Evolutionary conservation across 2,113 vertebrate genomes (phyloP).

Genomic region (Anoura caudifer): DNA sequence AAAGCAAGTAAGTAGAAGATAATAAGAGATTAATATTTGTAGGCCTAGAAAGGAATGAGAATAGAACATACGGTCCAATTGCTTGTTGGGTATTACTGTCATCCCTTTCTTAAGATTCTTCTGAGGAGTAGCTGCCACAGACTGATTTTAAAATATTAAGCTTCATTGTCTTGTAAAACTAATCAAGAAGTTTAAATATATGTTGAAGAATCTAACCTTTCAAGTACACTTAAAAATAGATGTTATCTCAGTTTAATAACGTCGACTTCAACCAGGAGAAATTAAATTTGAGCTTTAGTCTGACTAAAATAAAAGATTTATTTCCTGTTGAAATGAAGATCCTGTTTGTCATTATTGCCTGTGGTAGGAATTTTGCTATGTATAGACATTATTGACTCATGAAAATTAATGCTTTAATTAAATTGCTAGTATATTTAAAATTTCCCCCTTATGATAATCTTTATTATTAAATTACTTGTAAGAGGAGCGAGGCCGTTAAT

Average conservation of each 20-base stretch:
- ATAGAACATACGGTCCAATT: not conserved
- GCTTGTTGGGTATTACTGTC: not conserved
- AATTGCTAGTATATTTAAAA: constrained; percentile 10
- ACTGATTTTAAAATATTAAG: constrained; percentile 6
- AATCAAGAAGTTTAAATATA: not conserved
- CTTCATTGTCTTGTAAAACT: not conserved
- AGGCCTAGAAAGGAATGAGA: not conserved
- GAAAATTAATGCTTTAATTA: not conserved
- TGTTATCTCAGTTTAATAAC: not conserved
- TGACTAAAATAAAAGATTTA: not conserved
- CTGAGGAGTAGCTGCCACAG: not conserved
- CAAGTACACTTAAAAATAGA: constrained; percentile 5
- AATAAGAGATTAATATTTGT: not conserved
- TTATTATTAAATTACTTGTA: not conserved
- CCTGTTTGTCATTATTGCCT: not conserved
- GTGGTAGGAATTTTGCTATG: not conserved
- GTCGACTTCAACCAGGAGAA: not conserved
- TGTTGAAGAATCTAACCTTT: constrained; percentile 30
- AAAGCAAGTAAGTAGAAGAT: not conserved
- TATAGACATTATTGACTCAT: not conserved
- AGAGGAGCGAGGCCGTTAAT: not conserved
- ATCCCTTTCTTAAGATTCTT: constrained; percentile 1
- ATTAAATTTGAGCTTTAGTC: not conserved
- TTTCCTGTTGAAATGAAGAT: constrained; percentile 18
- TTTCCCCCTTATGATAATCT: not conserved